Conservation (phyloP, 2,797 vertebrate species). For the Characodon lateralis region DNA sequence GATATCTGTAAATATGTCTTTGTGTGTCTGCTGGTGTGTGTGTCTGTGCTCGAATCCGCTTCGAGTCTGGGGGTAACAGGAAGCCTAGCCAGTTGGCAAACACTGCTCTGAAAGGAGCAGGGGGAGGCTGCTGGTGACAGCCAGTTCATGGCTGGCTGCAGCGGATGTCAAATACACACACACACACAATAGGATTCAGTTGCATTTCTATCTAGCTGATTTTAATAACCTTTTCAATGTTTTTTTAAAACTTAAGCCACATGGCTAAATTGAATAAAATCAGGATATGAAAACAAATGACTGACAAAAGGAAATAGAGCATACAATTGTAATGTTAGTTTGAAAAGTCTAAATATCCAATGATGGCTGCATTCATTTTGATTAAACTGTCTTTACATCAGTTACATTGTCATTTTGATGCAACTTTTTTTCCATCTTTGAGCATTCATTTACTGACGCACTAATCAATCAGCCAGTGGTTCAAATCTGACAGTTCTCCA, state of each 20-base stretch:
- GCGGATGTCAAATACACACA: conserved; percentile 16
- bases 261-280: too few species aligned
- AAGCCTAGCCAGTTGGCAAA: conserved; percentile 71
- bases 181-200: neutral
- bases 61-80: conserved; percentile 59
- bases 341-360: too few species aligned
- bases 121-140: conserved; percentile 59
- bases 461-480: too few species aligned
- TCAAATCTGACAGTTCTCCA: too few species aligned
- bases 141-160: conserved; percentile 48
- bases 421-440: too few species aligned
- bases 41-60: conserved; percentile 21
- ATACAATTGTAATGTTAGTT: too few species aligned
- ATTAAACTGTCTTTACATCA: too few species aligned
- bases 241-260: neutral
- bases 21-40: conserved; percentile 35
- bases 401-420: too few species aligned
- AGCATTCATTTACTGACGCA: too few species aligned
- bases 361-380: too few species aligned
- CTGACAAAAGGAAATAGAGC: neutral
- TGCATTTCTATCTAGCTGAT: too few species aligned
- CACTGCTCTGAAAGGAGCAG: conserved; percentile 67
- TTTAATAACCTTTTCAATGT: neutral
- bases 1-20: conserved; percentile 57
- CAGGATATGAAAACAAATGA: neutral